These are phyloP conservation scores for Serripes groenlandicus DNA, from an alignment of 2,888 invertebrate species.

Conservation along the genomic window DNA sequence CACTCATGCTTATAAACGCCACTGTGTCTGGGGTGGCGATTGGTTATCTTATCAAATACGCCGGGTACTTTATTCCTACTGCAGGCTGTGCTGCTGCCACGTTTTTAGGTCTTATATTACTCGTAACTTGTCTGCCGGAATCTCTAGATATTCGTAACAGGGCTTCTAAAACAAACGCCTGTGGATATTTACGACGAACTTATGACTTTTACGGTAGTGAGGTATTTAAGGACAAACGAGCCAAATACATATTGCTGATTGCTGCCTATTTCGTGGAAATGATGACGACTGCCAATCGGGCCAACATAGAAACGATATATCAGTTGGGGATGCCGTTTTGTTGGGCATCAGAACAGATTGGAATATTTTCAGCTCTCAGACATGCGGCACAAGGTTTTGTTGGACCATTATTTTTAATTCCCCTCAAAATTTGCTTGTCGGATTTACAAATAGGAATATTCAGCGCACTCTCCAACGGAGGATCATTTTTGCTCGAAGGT, in stretches of 20 bases:
- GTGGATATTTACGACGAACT: slow-evolving; percentile 11
- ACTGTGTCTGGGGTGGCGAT: slow-evolving; percentile 37
- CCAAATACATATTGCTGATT: slow-evolving; percentile 42
- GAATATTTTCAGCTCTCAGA: slow-evolving; percentile 45
- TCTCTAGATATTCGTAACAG: slow-evolving; percentile 20
- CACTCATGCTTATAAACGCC: slow-evolving; percentile 20
- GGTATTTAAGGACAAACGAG: slow-evolving; percentile 18
- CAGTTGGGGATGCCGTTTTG: slow-evolving; percentile 65
- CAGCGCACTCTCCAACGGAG: slow-evolving; percentile 36
- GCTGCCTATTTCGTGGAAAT: slow-evolving; percentile 34
- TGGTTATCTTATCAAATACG: slow-evolving; percentile 52
- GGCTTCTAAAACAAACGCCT: slow-evolving; percentile 3
- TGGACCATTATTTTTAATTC: slow-evolving; percentile 29
- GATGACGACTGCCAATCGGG: neutral
- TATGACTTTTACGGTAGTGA: slow-evolving; percentile 31
- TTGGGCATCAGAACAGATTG: slow-evolving; percentile 62
- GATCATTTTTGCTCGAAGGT: slow-evolving; percentile 48
- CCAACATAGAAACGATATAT: slow-evolving; percentile 53
- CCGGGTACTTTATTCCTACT: slow-evolving; percentile 36
- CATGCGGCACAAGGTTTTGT: slow-evolving; percentile 49
- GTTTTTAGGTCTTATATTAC: slow-evolving; percentile 1
- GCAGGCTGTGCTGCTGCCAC: neutral
- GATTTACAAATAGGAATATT: slow-evolving; percentile 47
- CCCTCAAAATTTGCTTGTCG: slow-evolving; percentile 50
- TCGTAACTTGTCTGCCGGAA: slow-evolving; percentile 44